A percentile compares a stretch with the other conserved stretches of the same genome.
phyloP scores from a whole-genome alignment of 2,113 vertebrate genomes.

The Cygnus buccinator region DNA sequence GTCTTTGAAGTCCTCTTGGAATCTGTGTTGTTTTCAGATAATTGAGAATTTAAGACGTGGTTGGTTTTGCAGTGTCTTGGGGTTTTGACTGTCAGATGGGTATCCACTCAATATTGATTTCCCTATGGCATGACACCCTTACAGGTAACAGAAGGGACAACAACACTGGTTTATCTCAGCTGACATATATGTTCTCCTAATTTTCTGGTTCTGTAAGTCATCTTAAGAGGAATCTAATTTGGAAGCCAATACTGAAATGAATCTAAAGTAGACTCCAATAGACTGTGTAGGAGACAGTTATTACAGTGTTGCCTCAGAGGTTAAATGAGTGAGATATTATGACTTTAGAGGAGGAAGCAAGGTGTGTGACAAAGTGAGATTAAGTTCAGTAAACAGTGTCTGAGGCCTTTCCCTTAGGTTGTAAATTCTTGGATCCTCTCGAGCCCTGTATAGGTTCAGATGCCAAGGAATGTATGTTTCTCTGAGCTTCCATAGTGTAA shows the following conservation, averaged over 20 bases:
- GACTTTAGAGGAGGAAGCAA: not conserved
- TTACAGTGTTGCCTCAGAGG: not conserved
- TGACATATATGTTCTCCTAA: not conserved
- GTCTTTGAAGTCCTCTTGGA: not conserved
- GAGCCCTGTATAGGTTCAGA: not conserved
- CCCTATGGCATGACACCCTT: not conserved
- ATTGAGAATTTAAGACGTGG: not conserved
- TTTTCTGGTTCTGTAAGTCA: not conserved
- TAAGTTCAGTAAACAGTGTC: not conserved
- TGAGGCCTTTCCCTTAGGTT: not conserved
- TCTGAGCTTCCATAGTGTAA: not conserved
- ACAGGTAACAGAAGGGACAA: not conserved
- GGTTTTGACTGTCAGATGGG: not conserved
- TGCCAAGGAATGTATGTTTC: not conserved
- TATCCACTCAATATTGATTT: not conserved
- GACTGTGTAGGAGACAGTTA: not conserved
- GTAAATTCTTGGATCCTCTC: not conserved
- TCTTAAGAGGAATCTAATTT: not conserved
- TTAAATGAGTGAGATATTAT: not conserved
- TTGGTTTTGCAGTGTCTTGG: not conserved
- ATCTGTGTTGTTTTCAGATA: not conserved
- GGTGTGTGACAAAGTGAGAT: not conserved
- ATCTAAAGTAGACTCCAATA: not conserved
- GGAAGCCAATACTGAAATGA: not conserved
- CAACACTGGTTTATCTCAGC: not conserved